These are phyloP conservation scores for Oxyura jamaicensis DNA, from an alignment of 2,113 vertebrate genomes.

Conservation along the genomic window DNA sequence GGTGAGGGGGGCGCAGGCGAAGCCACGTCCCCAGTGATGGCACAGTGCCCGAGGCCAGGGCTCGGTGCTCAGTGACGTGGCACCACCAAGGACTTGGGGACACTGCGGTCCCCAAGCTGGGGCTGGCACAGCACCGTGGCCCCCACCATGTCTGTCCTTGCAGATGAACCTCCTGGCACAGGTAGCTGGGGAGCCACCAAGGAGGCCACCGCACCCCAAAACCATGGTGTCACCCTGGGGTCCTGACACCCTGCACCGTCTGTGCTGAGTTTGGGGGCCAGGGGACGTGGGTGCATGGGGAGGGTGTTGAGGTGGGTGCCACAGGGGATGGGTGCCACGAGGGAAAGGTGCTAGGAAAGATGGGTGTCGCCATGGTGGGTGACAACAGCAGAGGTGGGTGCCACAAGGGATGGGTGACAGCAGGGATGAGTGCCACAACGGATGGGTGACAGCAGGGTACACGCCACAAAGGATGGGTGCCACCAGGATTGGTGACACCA, in stretches of 20 bases:
- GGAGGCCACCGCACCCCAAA: not conserved
- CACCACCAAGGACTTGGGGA: not conserved
- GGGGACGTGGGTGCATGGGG: not conserved
- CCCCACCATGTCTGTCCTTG: not conserved
- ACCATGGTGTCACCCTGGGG: not conserved
- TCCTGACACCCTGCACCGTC: accelerated
- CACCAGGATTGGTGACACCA: not conserved
- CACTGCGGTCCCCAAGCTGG: accelerated
- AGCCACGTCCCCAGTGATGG: not conserved
- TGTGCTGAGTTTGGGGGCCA: not conserved
- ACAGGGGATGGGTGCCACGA: not conserved
- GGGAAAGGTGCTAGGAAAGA: no score
- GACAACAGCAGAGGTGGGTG: not conserved
- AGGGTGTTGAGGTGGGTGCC: not conserved
- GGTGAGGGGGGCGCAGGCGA: not conserved
- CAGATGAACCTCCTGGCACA: slow-evolving; percentile 35
- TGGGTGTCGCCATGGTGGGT: not conserved
- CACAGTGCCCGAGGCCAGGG: accelerated
- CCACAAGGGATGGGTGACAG: no score
- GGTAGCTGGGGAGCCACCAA: not conserved
- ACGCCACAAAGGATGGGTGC: no score
- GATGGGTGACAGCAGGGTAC: not conserved
- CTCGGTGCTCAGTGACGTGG: accelerated
- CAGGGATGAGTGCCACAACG: not conserved
- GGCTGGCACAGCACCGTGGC: accelerated